Base-by-base conservation (phyloP, 2,797 vertebrate species). In the Sylvilagus floridanus region DNA sequence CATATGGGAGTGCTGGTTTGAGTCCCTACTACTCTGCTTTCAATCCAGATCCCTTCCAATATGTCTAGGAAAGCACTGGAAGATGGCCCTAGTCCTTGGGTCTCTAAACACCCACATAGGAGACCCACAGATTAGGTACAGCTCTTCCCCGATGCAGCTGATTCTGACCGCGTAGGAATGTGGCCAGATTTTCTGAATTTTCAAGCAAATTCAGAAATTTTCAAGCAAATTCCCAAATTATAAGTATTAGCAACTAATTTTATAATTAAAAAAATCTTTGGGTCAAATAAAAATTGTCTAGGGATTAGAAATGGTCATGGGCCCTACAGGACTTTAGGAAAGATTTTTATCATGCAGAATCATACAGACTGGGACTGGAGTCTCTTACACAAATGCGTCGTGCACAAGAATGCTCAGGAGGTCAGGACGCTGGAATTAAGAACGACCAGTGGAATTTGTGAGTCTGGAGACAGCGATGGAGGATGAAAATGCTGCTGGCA, bases 121-220 rank as follows among this genome's bases (percentile, higher is more conserved):
- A 90, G 30, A 81, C 42, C 42, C 42, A 47, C 42, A 47, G 42
- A 47, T 47, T 32, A 35, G 57, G 21, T 37, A 16, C 10, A 63
- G 76, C 10, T 82, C 12, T 37, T 30, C 37, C 35, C n/a, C 37
- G 17, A 10, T 91, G 4, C 42, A 65, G 42, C 5, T 37, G 35
- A 60, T 79, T 83, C 26, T 76, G 73, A 52, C 35, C 54, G 63
- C 26, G 26, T 42, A 65, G 14, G 26, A 42, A 5, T 63, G 24
- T 54, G 60, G n/a, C 24, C 16, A 35, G 7, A 28, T 90, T 12
- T 66, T 88, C 69, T 52, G 60, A 82, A 89, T 69, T 91, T 60
- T 86, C 57, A 92, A 94, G 79, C 54, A 85, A 84, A 37, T n/a
- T 60, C 32, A 89, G 84, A 96, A 73, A 69, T 42, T n/a, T n/a